Conservation (phyloP, 2,797 vertebrate genomes). For the Potorous gilbertii region DNA sequence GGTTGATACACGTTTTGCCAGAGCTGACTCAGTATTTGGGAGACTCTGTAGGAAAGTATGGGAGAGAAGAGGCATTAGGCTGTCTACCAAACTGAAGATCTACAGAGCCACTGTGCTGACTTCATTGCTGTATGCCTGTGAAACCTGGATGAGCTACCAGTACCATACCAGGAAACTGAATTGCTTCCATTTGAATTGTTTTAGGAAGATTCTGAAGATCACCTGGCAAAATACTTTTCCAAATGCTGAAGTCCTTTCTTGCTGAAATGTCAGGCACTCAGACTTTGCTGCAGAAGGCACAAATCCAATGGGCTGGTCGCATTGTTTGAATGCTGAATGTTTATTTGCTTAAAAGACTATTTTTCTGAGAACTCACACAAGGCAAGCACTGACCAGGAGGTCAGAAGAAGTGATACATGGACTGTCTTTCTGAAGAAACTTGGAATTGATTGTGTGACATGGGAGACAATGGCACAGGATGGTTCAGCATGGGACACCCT, state of each 20-base stretch:
- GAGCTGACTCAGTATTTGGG: neutral
- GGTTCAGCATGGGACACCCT: neutral
- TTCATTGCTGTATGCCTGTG: neutral
- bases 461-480: neutral
- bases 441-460: neutral
- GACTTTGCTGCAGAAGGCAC: neutral
- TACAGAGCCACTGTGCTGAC: neutral
- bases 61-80: neutral
- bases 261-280: neutral
- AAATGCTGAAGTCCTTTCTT: neutral
- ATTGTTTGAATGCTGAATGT: neutral
- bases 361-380: neutral
- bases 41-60: neutral
- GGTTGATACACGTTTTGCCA: neutral
- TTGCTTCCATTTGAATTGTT: neutral
- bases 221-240: neutral
- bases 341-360: neutral
- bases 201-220: neutral
- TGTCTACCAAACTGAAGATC: neutral
- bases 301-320: neutral
- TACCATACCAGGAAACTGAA: too few species aligned
- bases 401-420: neutral
- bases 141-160: neutral
- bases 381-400: neutral
- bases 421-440: neutral